Base-by-base conservation (phyloP, 2,888 invertebrate genomes). In the Hypena proboscidalis region DNA sequence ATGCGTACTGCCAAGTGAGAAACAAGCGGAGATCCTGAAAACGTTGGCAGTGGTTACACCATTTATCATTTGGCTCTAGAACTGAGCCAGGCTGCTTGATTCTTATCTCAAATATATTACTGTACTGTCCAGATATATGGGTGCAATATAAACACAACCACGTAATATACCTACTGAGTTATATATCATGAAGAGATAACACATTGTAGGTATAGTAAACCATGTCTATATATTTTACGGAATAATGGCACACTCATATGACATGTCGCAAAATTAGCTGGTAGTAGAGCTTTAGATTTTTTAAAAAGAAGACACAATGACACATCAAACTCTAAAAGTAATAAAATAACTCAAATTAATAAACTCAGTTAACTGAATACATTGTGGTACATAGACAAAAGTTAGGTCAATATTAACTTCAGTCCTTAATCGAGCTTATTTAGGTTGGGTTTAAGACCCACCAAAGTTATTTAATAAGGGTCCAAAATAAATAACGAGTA, bases 401-500 rank as follows among this genome's bases (percentile, higher is more conserved):
- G n/a, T n/a, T n/a, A n/a, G n/a, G n/a, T n/a, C n/a, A n/a, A n/a
- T n/a, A n/a, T n/a, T n/a, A n/a, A n/a, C n/a, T n/a, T n/a, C n/a
- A n/a, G n/a, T n/a, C n/a, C n/a, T n/a, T n/a, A n/a, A n/a, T n/a
- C n/a, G n/a, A n/a, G n/a, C n/a, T n/a, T n/a, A n/a, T n/a, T n/a
- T n/a, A n/a, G n/a, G n/a, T n/a, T 34, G 50, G 47, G 61, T 49
- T 42, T 37, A 47, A 67, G 53, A 63, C 54, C 55, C 66, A 67
- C 55, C 52, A 58, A 60, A 65, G 65, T 70, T 69, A 74, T 74
- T 77, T 81, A 80, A 80, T 78, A 77, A 77, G 69, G 67, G 69
- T 63, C 66, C 59, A 57, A 73, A 79, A 84, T 83, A 82, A 84
- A 82, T 83, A 80, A 80, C 70, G 66, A 73, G 67, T 63, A 73